Conservation (phyloP, 2,888 invertebrate species). For the Athrips mouffetella region DNA sequence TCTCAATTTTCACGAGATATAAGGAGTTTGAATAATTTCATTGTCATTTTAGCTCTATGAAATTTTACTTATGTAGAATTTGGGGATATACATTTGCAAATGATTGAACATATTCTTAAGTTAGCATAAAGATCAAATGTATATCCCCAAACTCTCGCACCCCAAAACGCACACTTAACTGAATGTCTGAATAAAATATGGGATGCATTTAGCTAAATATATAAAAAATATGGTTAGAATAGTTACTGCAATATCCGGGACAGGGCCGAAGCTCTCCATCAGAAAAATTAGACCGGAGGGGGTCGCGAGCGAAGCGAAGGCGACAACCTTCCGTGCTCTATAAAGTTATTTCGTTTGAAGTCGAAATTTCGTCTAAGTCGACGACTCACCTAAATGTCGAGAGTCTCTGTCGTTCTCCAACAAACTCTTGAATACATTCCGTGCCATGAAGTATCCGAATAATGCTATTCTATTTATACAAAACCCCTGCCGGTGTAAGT, state of each 20-base stretch:
- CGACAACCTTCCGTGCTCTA: conserved; percentile 23
- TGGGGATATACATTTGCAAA: too few relatives aligned
- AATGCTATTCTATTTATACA: too few relatives aligned
- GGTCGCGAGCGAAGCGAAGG: conserved; percentile 16
- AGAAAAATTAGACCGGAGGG: conserved; percentile 27
- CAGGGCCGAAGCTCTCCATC: conserved; percentile 20
- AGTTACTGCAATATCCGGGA: conserved; percentile 19
- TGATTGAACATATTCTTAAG: neutral
- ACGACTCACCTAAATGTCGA: conserved; percentile 20
- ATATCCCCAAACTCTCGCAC: too few relatives aligned
- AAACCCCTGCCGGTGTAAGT: too few relatives aligned
- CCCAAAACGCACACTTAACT: too few relatives aligned
- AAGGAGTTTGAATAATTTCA: conserved; percentile 13
- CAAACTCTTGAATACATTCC: conserved; percentile 7
- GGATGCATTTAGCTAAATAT: too few relatives aligned
- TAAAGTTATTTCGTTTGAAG: conserved; percentile 34
- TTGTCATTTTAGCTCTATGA: neutral
- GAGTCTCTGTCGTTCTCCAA: conserved; percentile 14
- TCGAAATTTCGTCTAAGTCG: conserved; percentile 22
- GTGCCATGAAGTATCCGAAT: conserved; percentile 14
- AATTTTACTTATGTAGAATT: neutral
- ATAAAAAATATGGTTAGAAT: neutral
- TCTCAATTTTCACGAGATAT: conserved; percentile 15
- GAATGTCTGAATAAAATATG: too few relatives aligned
- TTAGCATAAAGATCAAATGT: too few relatives aligned